Percentiles rank a stretch among this genome's conserved stretches.
These are phyloP conservation scores for Platygyra sinensis DNA, from an alignment of 64 coral and sea anemone species.

Conservation along the genomic window DNA sequence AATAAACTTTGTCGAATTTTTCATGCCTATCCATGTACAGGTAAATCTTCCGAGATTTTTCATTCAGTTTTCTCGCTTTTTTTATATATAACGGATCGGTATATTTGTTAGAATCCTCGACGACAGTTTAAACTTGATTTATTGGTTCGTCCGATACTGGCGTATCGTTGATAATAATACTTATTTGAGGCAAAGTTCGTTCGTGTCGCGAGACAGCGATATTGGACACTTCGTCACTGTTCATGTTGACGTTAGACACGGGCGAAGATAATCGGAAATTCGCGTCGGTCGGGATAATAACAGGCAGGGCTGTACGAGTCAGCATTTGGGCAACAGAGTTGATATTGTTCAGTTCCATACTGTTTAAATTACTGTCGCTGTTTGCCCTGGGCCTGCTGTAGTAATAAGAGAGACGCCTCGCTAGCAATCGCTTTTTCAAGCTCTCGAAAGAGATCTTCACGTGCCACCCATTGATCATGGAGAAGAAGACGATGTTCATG, in stretches of 20 bases:
- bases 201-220: slow-evolving; percentile 63
- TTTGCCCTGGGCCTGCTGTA: neutral
- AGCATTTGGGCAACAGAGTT: neutral
- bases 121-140: neutral
- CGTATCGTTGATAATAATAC: slow-evolving; percentile 58
- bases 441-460: slow-evolving; percentile 66
- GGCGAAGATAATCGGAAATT: slow-evolving; percentile 73
- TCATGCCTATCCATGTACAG: neutral
- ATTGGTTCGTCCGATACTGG: slow-evolving; percentile 9
- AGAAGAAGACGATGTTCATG: slow-evolving; percentile 89
- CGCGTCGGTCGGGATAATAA: slow-evolving; percentile 70
- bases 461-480: slow-evolving; percentile 81
- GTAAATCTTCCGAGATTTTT: neutral
- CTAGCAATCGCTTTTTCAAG: slow-evolving; percentile 42
- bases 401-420: neutral
- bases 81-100: neutral
- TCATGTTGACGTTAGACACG: slow-evolving; percentile 82
- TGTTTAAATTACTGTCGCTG: neutral
- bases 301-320: neutral
- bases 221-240: slow-evolving; percentile 69
- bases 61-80: neutral
- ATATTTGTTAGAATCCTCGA: neutral
- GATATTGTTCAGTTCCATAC: slow-evolving; percentile 64
- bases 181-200: slow-evolving; percentile 69
- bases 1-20: no score